A percentile compares a stretch with the other conserved stretches of the same genome.
phyloP scores from a whole-genome alignment of 2,797 vertebrate species.

The Babyrousa celebensis region DNA sequence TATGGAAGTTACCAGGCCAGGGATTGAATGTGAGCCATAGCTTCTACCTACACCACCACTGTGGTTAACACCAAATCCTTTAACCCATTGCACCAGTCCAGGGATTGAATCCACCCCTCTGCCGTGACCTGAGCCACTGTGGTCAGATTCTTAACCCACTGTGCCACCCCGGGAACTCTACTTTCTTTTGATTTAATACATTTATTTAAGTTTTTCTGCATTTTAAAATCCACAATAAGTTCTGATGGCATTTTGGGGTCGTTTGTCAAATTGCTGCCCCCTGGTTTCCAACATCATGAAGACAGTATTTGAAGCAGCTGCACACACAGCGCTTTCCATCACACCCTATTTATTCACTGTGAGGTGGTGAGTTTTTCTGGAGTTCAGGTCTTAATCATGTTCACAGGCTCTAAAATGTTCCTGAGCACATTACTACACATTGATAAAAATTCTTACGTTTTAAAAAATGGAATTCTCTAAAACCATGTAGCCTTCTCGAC shows the following conservation, averaged over 20 bases:
- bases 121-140: too few relatives aligned
- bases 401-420: not conserved
- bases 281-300: not conserved
- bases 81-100: too few relatives aligned
- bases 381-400: not conserved
- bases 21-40: too few relatives aligned
- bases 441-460: not conserved
- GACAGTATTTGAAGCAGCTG: too few relatives aligned
- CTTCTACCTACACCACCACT: too few relatives aligned
- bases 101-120: too few relatives aligned
- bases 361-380: not conserved
- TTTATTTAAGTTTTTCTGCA: not conserved
- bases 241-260: not conserved
- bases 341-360: not conserved
- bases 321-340: fast-evolving
- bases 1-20: too few relatives aligned
- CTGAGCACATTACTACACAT: not conserved
- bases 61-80: too few relatives aligned
- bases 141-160: too few relatives aligned
- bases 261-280: not conserved
- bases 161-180: too few relatives aligned
- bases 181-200: not conserved
- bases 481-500: not conserved
- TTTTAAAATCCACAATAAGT: not conserved
- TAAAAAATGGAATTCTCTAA: not conserved